These are phyloP conservation scores for Brachystomella parvula DNA, from an alignment of 1,140 invertebrate species.

Conservation along the genomic window DNA sequence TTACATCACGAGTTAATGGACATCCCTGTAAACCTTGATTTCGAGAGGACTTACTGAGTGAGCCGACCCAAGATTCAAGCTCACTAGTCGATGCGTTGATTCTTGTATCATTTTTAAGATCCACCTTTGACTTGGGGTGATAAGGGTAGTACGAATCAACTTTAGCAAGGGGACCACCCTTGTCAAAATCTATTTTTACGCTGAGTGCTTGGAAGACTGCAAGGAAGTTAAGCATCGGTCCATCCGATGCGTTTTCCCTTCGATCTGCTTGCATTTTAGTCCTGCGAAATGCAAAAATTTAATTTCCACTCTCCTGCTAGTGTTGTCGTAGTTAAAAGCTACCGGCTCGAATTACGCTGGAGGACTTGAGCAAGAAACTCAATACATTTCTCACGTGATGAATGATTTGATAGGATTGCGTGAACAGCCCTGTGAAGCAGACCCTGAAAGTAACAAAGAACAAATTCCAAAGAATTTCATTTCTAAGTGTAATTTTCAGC, in stretches of 20 bases:
- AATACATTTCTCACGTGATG: conserved; percentile 64
- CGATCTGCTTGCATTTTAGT: conserved; percentile 84
- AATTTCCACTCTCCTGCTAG: too few relatives aligned
- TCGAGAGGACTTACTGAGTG: conserved; percentile 48
- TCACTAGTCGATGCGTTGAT: conserved; percentile 73
- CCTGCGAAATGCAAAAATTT: too few relatives aligned
- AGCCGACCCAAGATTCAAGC: conserved; percentile 62
- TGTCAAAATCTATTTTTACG: conserved; percentile 69
- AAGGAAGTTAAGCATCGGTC: conserved; percentile 88
- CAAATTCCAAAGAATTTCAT: conserved; percentile 2
- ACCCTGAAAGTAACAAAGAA: conserved; percentile 42
- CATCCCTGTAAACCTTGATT: too few relatives aligned
- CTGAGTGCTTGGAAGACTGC: conserved; percentile 80
- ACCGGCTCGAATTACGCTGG: conserved; percentile 73
- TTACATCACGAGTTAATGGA: conserved; percentile 13
- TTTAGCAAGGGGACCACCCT: conserved; percentile 46
- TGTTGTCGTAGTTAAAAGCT: too few relatives aligned
- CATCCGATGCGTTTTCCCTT: conserved; percentile 73
- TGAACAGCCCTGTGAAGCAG: conserved; percentile 74
- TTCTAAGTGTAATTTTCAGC: conserved; percentile 9
- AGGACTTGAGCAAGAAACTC: conserved; percentile 68
- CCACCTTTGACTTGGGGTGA: conserved; percentile 65
- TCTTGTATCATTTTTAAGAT: conserved; percentile 74
- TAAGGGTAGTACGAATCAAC: conserved; percentile 82
- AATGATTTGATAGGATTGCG: conserved; percentile 68